A percentile compares a stretch with the other conserved stretches of the same genome.
These are phyloP conservation scores for Poeciliopsis paucimaculata DNA, from an alignment of 2,797 vertebrate genomes.

Conservation along the genomic window DNA sequence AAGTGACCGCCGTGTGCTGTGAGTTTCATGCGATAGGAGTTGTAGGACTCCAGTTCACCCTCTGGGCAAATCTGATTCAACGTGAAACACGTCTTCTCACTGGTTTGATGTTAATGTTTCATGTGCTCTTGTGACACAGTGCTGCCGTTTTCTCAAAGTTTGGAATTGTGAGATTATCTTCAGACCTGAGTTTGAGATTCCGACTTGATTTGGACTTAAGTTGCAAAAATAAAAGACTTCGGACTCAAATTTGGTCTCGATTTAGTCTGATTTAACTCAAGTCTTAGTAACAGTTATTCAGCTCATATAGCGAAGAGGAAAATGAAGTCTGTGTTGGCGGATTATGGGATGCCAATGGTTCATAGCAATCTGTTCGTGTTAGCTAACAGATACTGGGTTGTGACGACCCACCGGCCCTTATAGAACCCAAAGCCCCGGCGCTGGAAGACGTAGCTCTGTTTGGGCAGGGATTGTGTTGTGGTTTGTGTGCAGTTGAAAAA, in stretches of 20 bases:
- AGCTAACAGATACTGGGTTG: background rate
- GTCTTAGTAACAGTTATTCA: no score
- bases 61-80: background rate
- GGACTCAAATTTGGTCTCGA: background rate
- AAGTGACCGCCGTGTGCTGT: constrained; percentile 34
- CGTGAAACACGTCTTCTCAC: constrained; percentile 16
- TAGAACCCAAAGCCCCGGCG: no score
- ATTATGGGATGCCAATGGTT: background rate
- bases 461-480: background rate
- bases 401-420: no score
- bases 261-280: no score
- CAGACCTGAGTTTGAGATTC: background rate
- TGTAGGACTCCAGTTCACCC: constrained; percentile 7
- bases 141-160: background rate
- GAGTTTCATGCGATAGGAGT: constrained; percentile 34
- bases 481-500: background rate
- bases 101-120: background rate
- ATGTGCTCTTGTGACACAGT: background rate
- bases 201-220: background rate
- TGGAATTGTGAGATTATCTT: background rate
- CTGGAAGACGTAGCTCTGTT: no score
- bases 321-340: background rate
- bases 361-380: background rate
- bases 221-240: background rate
- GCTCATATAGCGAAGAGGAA: background rate